Evolutionary conservation across 2,888 invertebrate species (phyloP).

Genomic region (Nemurella pictetii): DNA sequence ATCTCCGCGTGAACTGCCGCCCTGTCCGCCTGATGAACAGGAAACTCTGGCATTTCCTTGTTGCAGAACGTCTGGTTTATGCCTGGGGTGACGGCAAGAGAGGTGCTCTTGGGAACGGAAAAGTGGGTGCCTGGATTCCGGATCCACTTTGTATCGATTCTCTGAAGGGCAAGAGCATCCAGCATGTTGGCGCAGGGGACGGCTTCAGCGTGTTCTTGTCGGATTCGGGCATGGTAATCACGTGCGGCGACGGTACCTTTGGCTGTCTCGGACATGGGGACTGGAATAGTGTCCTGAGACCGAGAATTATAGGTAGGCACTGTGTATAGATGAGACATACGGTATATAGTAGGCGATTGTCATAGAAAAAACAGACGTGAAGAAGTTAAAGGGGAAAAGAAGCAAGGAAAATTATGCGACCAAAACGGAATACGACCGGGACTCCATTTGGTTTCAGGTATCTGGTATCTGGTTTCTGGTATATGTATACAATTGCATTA

Average conservation of each 20-base stretch:
- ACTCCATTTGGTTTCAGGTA: too few species aligned
- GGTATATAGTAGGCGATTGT: too few species aligned
- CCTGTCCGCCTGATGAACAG: too few species aligned
- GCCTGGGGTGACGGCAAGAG: constrained; percentile 69
- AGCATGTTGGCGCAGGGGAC: constrained; percentile 64
- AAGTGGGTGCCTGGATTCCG: constrained; percentile 56
- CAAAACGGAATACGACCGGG: too few species aligned
- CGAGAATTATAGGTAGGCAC: constrained; percentile 58
- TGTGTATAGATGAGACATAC: too few species aligned
- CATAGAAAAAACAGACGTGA: too few species aligned
- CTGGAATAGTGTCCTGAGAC: constrained; percentile 58
- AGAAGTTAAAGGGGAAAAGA: too few species aligned
- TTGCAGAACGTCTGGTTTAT: constrained; percentile 62
- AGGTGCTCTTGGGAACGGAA: constrained; percentile 67
- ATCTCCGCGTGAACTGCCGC: too few species aligned
- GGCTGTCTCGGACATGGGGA: constrained; percentile 69
- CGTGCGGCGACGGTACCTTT: constrained; percentile 66
- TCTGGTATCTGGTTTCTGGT: too few species aligned
- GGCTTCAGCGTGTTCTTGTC: constrained; percentile 69
- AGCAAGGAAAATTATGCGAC: too few species aligned
- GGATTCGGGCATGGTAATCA: constrained; percentile 67
- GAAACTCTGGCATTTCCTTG: not conserved
- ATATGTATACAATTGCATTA: too few species aligned
- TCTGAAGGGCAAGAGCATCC: constrained; percentile 63
- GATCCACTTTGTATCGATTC: constrained; percentile 63